Evolutionary conservation across 2,797 vertebrate species (phyloP).

Genomic region (Thunnus albacares): DNA sequence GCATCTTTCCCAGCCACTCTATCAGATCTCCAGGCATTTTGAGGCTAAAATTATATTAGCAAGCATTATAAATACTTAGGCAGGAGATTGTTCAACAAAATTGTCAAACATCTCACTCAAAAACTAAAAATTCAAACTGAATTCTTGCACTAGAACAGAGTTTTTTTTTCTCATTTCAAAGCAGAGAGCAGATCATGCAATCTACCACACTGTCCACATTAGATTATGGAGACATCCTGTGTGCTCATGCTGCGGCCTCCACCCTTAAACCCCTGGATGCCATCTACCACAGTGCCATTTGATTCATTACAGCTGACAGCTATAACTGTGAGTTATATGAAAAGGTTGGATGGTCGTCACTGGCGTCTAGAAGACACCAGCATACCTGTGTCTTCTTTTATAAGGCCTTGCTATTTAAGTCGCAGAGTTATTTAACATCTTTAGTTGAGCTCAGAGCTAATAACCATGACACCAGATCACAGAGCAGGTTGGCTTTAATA

Average conservation of each 20-base stretch:
- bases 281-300: neutral
- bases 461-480: neutral
- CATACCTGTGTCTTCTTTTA: neutral
- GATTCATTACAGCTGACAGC: neutral
- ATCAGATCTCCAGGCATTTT: neutral
- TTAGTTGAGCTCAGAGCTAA: neutral
- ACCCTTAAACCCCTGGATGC: neutral
- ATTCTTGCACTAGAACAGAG: neutral
- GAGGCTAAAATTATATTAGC: neutral
- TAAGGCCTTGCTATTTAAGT: too few species aligned
- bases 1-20: neutral
- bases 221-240: neutral
- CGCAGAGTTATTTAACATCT: neutral
- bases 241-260: neutral
- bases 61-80: too few species aligned
- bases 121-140: too few species aligned
- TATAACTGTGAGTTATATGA: neutral
- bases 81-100: too few species aligned
- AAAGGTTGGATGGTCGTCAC: too few species aligned
- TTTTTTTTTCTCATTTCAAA: neutral
- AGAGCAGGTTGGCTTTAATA: neutral
- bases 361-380: too few species aligned
- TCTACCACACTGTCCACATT: too few species aligned
- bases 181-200: neutral
- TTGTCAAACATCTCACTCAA: too few species aligned